phyloP scores from a whole-genome alignment of 1,140 invertebrate species.

The Cotesia typhae region DNA sequence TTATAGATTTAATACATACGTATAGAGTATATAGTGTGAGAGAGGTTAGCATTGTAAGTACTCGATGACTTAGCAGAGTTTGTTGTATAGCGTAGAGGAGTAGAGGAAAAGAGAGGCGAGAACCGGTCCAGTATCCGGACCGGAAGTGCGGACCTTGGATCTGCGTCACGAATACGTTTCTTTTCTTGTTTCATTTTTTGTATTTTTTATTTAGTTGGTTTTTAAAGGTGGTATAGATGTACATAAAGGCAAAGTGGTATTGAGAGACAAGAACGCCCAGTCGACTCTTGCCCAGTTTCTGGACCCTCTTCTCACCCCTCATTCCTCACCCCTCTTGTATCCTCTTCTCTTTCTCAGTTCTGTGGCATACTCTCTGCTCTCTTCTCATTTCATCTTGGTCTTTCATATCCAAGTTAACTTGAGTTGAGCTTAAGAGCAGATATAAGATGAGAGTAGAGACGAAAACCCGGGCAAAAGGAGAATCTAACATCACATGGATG shows the following conservation, averaged over 20 bases:
- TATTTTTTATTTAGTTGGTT: conserved; percentile 23
- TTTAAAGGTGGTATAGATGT: conserved; percentile 22
- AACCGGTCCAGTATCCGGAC: conserved; percentile 65
- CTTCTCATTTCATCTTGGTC: conserved; percentile 34
- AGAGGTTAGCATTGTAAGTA: conserved; percentile 12
- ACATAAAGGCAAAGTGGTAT: conserved; percentile 24
- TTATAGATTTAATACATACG: neutral
- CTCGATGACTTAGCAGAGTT: conserved; percentile 13
- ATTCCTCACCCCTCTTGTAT: conserved; percentile 17
- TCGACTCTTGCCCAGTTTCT: conserved; percentile 27
- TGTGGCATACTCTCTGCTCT: conserved; percentile 25
- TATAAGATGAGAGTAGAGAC: conserved; percentile 48
- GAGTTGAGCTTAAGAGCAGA: conserved; percentile 32
- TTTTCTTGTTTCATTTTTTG: no score
- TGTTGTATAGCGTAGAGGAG: neutral
- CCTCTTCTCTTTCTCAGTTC: conserved; percentile 28
- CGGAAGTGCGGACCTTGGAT: conserved; percentile 62
- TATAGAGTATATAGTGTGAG: neutral
- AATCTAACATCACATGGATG: conserved; percentile 53
- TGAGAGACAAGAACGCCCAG: conserved; percentile 22
- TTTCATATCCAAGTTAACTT: no score
- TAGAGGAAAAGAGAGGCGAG: conserved; percentile 42
- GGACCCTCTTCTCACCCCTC: neutral
- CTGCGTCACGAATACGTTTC: conserved; percentile 35
- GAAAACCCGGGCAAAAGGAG: conserved; percentile 56